Evolutionary conservation across 2,797 vertebrate genomes (phyloP).

Genomic region (Cossypha caffra): DNA sequence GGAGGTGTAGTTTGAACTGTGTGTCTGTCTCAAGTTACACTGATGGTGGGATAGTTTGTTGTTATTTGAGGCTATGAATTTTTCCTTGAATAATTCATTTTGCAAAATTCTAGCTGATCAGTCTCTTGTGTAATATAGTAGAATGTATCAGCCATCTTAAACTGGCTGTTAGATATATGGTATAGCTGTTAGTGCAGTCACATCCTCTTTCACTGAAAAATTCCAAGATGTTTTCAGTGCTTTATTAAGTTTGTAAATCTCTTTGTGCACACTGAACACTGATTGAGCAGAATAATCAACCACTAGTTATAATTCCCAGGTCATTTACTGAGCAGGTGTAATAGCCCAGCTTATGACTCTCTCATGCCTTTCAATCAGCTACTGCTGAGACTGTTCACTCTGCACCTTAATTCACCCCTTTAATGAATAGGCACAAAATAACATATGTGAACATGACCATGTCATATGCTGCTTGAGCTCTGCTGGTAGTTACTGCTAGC

Average conservation of each 20-base stretch:
- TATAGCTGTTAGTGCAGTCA: slow-evolving; percentile 19
- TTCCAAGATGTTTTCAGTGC: slow-evolving; percentile 51
- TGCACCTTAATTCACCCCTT: slow-evolving; percentile 27
- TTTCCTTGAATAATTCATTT: slow-evolving; percentile 23
- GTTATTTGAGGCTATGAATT: background rate
- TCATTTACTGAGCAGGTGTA: slow-evolving; percentile 9
- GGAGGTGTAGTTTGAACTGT: background rate
- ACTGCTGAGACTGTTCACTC: background rate
- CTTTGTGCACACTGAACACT: slow-evolving; percentile 18
- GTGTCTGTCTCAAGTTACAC: background rate
- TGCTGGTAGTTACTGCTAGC: slow-evolving; percentile 23
- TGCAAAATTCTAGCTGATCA: slow-evolving; percentile 31
- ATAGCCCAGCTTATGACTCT: background rate
- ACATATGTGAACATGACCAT: background rate
- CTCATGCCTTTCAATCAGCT: slow-evolving; percentile 13
- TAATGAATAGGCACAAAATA: slow-evolving; percentile 10
- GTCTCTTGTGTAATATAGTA: slow-evolving; percentile 44
- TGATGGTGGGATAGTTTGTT: background rate
- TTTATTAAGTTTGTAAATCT: slow-evolving; percentile 57
- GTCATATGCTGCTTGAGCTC: background rate
- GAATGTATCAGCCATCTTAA: slow-evolving; percentile 54
- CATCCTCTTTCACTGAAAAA: slow-evolving; percentile 1
- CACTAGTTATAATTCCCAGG: background rate
- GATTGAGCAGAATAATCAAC: slow-evolving; percentile 24
- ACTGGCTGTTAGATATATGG: background rate